Evolutionary conservation across 2,888 invertebrate species (phyloP).

Genomic region (Caenorhabditis uteleia): DNA sequence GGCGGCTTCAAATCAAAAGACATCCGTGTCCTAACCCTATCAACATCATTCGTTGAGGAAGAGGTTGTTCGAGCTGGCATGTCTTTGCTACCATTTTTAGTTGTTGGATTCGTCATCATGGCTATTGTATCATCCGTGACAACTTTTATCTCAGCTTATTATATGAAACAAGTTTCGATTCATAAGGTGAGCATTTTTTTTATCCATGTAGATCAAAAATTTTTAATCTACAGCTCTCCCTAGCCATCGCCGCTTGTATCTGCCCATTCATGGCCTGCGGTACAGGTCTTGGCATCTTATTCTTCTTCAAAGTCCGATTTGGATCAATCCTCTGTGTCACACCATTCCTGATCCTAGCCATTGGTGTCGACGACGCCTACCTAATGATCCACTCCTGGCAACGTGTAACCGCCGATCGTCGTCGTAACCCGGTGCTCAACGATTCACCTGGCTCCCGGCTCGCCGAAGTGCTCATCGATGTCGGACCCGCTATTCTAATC

Average conservation of each 20-base stretch:
- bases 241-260: conserved; percentile 63
- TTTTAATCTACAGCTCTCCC: conserved; percentile 42
- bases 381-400: conserved; percentile 68
- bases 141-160: conserved; percentile 58
- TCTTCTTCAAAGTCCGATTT: conserved; percentile 60
- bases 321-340: conserved; percentile 62
- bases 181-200: conserved; percentile 51
- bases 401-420: conserved; percentile 48
- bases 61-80: conserved; percentile 62
- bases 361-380: conserved; percentile 65
- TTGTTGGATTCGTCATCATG: conserved; percentile 64
- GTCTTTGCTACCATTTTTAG: conserved; percentile 58
- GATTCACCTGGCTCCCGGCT: conserved; percentile 54
- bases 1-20: conserved; percentile 45
- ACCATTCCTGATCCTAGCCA: conserved; percentile 64
- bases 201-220: background rate
- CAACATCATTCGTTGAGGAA: conserved; percentile 62
- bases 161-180: conserved; percentile 59
- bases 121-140: conserved; percentile 54
- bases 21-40: conserved; percentile 58
- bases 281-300: conserved; percentile 61
- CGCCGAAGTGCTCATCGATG: conserved; percentile 58
- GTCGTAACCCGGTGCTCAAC: conserved; percentile 34
- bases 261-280: conserved; percentile 68
- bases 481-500: conserved; percentile 66